Percentiles rank a stretch among this genome's conserved stretches.
Conservation (phyloP, 2,113 vertebrate genomes). For the Eulacestoma nigropectus region DNA sequence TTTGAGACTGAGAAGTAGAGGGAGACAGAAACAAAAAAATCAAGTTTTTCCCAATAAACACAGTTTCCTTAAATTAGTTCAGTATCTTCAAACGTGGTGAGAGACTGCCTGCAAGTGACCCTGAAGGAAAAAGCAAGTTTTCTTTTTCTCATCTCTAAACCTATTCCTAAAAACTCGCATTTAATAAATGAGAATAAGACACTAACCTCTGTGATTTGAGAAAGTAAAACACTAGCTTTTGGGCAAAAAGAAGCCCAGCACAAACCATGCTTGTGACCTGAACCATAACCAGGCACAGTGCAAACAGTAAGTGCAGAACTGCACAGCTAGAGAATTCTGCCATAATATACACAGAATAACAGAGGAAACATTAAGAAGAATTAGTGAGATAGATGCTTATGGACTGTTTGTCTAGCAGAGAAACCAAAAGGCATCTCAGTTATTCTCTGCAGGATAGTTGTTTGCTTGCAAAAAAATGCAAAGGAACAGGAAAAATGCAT, state of each 20-base stretch:
- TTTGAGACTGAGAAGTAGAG: neutral
- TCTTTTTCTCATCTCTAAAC: neutral
- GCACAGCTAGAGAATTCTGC: neutral
- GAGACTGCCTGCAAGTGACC: neutral
- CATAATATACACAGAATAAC: neutral
- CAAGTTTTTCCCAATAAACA: neutral
- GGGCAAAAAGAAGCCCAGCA: neutral
- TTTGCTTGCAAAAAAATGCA: neutral
- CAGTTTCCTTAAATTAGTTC: neutral
- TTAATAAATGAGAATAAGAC: neutral
- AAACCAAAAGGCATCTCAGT: neutral
- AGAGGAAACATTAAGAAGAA: neutral
- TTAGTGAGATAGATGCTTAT: neutral
- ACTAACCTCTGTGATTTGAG: neutral
- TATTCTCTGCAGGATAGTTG: neutral
- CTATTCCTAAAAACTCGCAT: neutral
- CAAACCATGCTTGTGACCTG: neutral
- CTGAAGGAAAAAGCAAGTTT: neutral
- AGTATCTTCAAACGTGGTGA: neutral
- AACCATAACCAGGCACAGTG: accelerated
- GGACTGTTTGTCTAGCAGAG: neutral
- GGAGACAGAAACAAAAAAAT: neutral
- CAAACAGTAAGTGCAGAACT: neutral
- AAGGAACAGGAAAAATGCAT: accelerated
- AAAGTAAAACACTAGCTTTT: neutral